phyloP scores from a whole-genome alignment of 2,113 vertebrate species.

The Terrapene triunguis region DNA sequence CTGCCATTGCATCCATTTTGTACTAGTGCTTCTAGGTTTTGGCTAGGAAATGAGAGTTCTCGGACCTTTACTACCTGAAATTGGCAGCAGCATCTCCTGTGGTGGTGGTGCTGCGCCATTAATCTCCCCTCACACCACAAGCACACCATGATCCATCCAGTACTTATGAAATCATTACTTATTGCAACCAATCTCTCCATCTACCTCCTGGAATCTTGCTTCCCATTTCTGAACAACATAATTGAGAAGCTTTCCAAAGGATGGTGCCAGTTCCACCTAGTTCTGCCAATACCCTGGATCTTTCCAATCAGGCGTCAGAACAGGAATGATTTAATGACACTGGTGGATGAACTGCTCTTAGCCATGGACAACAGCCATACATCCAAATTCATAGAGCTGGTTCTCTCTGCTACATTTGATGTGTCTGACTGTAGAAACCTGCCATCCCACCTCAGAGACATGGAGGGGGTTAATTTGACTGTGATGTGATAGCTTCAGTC shows the following conservation, averaged over 20 bases:
- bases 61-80: neutral
- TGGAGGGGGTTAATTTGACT: neutral
- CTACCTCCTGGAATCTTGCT: neutral
- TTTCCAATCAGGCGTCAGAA: neutral
- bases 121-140: neutral
- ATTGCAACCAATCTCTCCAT: accelerated
- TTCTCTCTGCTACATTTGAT: neutral
- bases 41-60: neutral
- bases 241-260: neutral
- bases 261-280: neutral
- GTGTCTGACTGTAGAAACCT: neutral
- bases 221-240: neutral
- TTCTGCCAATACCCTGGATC: neutral
- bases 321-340: neutral
- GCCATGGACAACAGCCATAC: neutral
- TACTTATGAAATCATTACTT: neutral
- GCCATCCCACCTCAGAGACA: neutral
- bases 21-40: neutral
- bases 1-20: neutral
- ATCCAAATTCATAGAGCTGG: neutral
- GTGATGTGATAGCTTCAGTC: neutral
- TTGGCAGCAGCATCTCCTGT: neutral
- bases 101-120: neutral
- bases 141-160: neutral
- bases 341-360: neutral